Evolutionary conservation across 1,140 invertebrate species (phyloP), one percentile per base, ranked within the genome.

Genomic region (Grapholita molesta): DNA sequence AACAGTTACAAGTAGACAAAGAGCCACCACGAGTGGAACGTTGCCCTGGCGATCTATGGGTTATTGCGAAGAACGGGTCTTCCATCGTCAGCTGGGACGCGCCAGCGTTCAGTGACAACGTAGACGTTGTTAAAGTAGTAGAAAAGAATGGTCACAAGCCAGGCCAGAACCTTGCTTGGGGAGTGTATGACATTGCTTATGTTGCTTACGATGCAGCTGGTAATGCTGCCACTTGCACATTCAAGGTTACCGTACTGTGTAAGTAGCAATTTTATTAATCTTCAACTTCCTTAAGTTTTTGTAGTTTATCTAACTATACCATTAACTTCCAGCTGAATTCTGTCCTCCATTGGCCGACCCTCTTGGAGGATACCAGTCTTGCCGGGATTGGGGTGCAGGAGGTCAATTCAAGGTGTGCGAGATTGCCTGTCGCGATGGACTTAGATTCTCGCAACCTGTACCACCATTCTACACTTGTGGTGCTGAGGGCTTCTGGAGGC

Each of bases 381-480:
- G 98, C 85, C 97, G 98, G 77, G 97, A 98, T 76, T 99, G 98
- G 98, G 98, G 98, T 57, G 97, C 97, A 1, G 97, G 97, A 53
- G 96, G 97, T n/a, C 97, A 98, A 82, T 99, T 98, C 90, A 98
- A 98, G 88, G 96, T 96, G 32, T 99, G 96, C 89, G 97, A 97
- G 83, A 98, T 99, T 68, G 92, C 95, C 67, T 99, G 98, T 80
- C 96, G 98, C 74, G 82, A 95, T 38, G 97, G 97, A 11, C 92
- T 98, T 0, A 94, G 96, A 74, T 99, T 99, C 91, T 98, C 97
- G 0, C 96, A 98, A 85, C 94, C 94, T 55, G 96, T 99, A 32
- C 97, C 98, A 0, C 96, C 97, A 75, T 99, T 99, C 92, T 99
- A 99, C 82, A 98, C 98, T 5, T 99, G 98, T 85, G 98, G 97